Conservation (phyloP, 2,888 invertebrate genomes). For the Stenichneumon culpator region DNA sequence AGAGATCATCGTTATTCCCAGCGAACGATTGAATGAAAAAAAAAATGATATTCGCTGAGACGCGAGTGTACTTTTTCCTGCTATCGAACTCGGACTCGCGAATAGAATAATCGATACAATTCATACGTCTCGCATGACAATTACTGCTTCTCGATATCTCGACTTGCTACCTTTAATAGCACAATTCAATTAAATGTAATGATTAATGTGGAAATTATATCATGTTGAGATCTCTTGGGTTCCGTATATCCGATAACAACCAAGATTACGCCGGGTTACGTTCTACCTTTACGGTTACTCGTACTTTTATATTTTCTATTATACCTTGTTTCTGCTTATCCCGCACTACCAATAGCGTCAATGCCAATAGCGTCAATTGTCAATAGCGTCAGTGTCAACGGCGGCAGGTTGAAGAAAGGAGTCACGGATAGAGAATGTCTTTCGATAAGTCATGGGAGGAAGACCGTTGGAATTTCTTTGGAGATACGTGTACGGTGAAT, state of each 20-base stretch:
- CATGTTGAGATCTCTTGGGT: background rate
- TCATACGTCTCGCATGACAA: background rate
- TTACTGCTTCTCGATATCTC: background rate
- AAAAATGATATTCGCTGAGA: background rate
- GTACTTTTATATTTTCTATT: background rate
- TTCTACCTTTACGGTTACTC: background rate
- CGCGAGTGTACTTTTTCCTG: background rate
- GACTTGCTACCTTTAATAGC: background rate
- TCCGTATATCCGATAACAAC: background rate
- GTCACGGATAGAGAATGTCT: constrained; percentile 52
- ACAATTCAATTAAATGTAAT: background rate
- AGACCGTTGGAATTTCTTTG: constrained; percentile 62
- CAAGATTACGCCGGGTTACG: background rate
- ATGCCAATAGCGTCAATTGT: too few species aligned
- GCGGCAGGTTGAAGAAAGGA: background rate
- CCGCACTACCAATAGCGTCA: too few species aligned
- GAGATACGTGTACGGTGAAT: constrained; percentile 50
- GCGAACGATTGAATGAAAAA: background rate
- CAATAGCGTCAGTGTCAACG: too few species aligned
- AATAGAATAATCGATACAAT: background rate
- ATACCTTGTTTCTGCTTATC: background rate
- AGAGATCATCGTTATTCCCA: background rate
- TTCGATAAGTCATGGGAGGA: constrained; percentile 55
- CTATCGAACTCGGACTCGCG: background rate
- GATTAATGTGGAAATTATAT: background rate